Conservation (phyloP, 2,113 vertebrate species). For the Eudyptes chrysolophus region DNA sequence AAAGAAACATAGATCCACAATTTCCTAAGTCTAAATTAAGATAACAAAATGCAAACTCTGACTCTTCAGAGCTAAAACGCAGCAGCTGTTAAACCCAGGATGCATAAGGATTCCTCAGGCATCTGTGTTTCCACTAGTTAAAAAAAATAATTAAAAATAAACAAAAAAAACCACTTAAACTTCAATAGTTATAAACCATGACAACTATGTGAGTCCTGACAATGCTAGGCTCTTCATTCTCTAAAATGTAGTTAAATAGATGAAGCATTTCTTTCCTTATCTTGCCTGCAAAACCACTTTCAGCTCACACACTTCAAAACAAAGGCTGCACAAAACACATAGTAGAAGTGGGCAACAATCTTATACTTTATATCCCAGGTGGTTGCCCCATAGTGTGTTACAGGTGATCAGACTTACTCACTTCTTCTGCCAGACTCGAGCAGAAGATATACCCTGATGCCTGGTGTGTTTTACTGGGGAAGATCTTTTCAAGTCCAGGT, state of each 20-base stretch:
- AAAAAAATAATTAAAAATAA: background rate
- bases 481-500: background rate
- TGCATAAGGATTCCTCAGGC: background rate
- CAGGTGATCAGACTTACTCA: background rate
- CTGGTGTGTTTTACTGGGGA: background rate
- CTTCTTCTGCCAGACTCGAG: background rate
- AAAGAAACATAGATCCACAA: background rate
- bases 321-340: background rate
- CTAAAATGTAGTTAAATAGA: background rate
- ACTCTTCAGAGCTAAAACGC: background rate
- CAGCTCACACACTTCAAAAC: background rate
- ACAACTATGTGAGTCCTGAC: background rate
- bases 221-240: background rate
- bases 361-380: background rate
- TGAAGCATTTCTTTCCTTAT: background rate
- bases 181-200: background rate
- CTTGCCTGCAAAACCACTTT: background rate
- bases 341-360: background rate
- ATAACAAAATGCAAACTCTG: background rate
- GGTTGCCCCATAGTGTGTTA: too few relatives aligned
- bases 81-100: background rate
- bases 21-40: background rate
- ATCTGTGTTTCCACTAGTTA: background rate
- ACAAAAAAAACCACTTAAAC: background rate
- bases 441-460: background rate